Evolutionary conservation across 2,888 invertebrate species (phyloP).

Genomic region (Brachycybe producta): DNA sequence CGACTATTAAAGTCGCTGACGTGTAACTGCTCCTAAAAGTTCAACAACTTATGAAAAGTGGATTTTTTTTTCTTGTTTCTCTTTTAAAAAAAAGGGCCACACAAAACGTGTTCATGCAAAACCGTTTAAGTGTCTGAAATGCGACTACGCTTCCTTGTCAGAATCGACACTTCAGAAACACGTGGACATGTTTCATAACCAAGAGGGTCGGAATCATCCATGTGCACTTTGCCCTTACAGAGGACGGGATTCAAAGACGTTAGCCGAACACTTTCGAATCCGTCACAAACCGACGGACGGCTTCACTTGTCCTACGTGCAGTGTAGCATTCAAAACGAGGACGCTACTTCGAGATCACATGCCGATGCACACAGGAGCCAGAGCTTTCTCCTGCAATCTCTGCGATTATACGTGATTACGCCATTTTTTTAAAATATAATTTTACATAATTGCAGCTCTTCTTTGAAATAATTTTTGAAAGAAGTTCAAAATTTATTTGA

Average conservation of each 20-base stretch:
- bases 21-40: too few species aligned
- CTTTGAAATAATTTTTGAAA: too few species aligned
- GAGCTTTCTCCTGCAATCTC: constrained; percentile 10
- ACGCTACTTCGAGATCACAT: constrained; percentile 37
- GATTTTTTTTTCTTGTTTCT: too few species aligned
- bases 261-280: constrained; percentile 13
- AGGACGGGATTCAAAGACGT: constrained; percentile 12
- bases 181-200: constrained; percentile 16
- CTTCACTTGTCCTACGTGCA: constrained; percentile 35
- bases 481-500: too few species aligned
- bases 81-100: too few species aligned
- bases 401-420: constrained; percentile 11
- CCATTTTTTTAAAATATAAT: too few species aligned
- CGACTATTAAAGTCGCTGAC: too few species aligned
- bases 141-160: constrained; percentile 3
- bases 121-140: constrained; percentile 13
- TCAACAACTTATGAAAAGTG: too few species aligned
- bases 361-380: constrained; percentile 30
- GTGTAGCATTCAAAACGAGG: constrained; percentile 36
- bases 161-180: constrained; percentile 9
- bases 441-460: too few species aligned
- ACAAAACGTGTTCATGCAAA: constrained; percentile 9
- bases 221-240: constrained; percentile 15
- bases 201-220: constrained; percentile 7
- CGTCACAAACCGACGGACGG: constrained; percentile 13